Conservation (phyloP, 2,113 vertebrate species). For the Nerophis lumbriciformis region DNA sequence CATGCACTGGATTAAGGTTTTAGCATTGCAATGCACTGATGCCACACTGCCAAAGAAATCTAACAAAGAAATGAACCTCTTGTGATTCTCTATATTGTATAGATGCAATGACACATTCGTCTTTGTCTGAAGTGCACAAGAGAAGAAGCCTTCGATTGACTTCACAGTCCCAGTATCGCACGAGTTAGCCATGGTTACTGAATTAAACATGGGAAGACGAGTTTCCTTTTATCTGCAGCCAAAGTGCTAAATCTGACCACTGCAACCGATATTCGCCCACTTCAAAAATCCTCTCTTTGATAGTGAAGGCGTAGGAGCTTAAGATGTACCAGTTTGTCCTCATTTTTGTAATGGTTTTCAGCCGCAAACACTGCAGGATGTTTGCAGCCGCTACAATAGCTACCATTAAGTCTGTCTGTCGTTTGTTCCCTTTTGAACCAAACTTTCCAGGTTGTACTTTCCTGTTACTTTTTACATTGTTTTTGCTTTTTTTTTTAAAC, state of each 20-base stretch:
- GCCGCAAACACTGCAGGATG: constrained; percentile 31
- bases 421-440: constrained; percentile 18
- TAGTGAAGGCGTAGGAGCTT: constrained; percentile 45
- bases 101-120: constrained; percentile 32
- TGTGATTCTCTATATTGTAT: constrained; percentile 6
- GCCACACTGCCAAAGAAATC: constrained; percentile 33
- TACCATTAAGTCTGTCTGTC: background rate
- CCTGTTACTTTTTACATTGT: constrained; percentile 8
- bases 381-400: constrained; percentile 30
- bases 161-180: constrained; percentile 53
- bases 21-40: constrained; percentile 29
- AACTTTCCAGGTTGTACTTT: constrained; percentile 13
- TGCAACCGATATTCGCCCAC: constrained; percentile 49
- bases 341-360: constrained; percentile 35
- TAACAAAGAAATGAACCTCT: constrained; percentile 18
- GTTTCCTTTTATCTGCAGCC: constrained; percentile 67
- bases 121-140: constrained; percentile 22
- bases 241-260: constrained; percentile 64
- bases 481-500: constrained; percentile 39
- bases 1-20: constrained; percentile 61
- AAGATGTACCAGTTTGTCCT: constrained; percentile 54
- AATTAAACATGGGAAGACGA: constrained; percentile 61
- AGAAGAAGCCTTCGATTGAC: constrained; percentile 25
- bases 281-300: constrained; percentile 61
- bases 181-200: constrained; percentile 60